A percentile compares a stretch with the other conserved stretches of the same genome.
These are phyloP conservation scores for Sinelater perroti DNA, from an alignment of 2,888 invertebrate genomes.

Conservation along the genomic window DNA sequence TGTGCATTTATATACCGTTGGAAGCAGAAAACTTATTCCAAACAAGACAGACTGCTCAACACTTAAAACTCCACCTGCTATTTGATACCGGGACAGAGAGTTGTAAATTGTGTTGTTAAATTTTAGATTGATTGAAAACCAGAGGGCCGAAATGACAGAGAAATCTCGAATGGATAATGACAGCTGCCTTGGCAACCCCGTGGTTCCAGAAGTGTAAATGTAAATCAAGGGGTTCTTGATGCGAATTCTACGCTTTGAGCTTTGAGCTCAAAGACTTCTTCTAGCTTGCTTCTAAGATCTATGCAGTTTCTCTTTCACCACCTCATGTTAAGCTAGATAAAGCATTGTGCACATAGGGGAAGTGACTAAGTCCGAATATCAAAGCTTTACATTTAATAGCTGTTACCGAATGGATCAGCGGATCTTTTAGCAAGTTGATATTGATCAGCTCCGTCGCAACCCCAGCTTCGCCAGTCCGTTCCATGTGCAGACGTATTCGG, in stretches of 20 bases:
- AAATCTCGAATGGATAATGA: constrained; percentile 80
- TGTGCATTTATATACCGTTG: constrained; percentile 87
- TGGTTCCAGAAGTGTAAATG: constrained; percentile 95
- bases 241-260: constrained; percentile 6
- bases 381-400: constrained; percentile 82
- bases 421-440: constrained; percentile 82
- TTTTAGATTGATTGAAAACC: constrained; percentile 70
- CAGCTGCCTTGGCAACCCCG: constrained; percentile 97
- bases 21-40: constrained; percentile 93
- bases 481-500: constrained; percentile 90
- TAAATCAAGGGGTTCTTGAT: constrained; percentile 79
- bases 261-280: constrained; percentile 17
- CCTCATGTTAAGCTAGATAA: too few relatives aligned
- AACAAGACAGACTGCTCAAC: constrained; percentile 78
- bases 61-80: constrained; percentile 89
- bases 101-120: constrained; percentile 90
- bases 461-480: constrained; percentile 89
- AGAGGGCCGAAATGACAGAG: constrained; percentile 72
- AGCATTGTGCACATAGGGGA: too few relatives aligned
- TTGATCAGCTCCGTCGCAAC: constrained; percentile 90
- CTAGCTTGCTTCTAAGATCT: constrained; percentile 44
- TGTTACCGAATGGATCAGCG: constrained; percentile 83
- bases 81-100: constrained; percentile 93
- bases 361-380: constrained; percentile 75
- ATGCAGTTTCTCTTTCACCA: constrained; percentile 25